These are phyloP conservation scores for Enteromius argenteus DNA, from an alignment of 2,797 vertebrate species.

Conservation along the genomic window DNA sequence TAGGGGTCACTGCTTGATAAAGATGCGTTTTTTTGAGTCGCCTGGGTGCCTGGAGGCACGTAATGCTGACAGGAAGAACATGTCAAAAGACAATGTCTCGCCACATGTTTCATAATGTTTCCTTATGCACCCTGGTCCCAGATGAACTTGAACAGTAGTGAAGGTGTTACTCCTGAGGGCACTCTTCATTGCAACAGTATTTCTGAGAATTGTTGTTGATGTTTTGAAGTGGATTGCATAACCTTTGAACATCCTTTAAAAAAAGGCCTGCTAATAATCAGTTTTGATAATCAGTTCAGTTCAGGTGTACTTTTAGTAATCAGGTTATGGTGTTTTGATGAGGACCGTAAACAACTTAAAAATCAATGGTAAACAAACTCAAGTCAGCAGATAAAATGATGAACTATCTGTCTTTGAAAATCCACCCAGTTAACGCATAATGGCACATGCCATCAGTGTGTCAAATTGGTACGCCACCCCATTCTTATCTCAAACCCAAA, in stretches of 20 bases:
- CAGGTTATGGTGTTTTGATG: slow-evolving; percentile 17
- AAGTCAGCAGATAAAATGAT: slow-evolving; percentile 39
- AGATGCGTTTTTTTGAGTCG: not conserved
- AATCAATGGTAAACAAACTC: slow-evolving; percentile 52
- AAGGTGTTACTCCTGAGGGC: slow-evolving; percentile 40
- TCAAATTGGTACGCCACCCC: slow-evolving; percentile 4
- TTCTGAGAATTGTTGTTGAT: slow-evolving; percentile 48
- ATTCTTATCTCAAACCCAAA: slow-evolving; percentile 66
- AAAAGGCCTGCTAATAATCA: not conserved
- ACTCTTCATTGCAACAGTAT: slow-evolving; percentile 8
- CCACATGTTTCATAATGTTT: slow-evolving; percentile 28
- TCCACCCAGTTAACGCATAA: slow-evolving; percentile 45
- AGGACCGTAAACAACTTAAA: slow-evolving; percentile 34
- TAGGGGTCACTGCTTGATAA: slow-evolving; percentile 42
- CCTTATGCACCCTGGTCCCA: not conserved
- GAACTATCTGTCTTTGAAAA: slow-evolving; percentile 18
- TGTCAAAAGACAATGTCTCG: slow-evolving; percentile 28
- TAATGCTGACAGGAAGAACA: slow-evolving; percentile 33
- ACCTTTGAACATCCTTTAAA: slow-evolving; percentile 34
- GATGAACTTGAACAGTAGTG: slow-evolving; percentile 10
- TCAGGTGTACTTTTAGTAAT: slow-evolving; percentile 8
- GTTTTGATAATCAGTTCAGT: slow-evolving; percentile 23
- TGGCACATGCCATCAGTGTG: slow-evolving; percentile 21
- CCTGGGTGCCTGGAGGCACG: not conserved
- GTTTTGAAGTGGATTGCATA: slow-evolving; percentile 39